Evolutionary conservation across 2,888 invertebrate genomes (phyloP), one percentile per base, ranked within the genome.

Genomic region (Tenthredo mesomela): DNA sequence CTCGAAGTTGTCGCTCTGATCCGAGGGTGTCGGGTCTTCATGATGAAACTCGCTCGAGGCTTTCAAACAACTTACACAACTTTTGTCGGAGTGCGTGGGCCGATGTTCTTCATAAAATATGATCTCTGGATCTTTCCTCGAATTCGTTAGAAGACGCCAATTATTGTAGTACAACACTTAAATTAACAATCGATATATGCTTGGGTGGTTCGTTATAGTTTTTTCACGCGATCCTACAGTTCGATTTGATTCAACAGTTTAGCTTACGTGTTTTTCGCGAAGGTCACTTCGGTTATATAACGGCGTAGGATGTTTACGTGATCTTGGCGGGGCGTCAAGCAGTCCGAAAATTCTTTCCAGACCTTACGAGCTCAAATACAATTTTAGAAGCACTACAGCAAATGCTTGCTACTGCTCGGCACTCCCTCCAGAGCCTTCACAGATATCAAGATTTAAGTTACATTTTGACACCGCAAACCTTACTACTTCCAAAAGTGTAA

Each of bases 1-100:
- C 70, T 65, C 67, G 65, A 86, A 70, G 87, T 86, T 73, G 86
- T 87, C 40, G 87, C 87, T 58, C 87, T 87, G 50, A 90, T 87
- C 54, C 88, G 85, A 37, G 89, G 89, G 67, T 88, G 87, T 25
- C 86, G 86, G 50, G 84, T 84, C 71, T 85, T 86, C 82, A 82
- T 82, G 82, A 82, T n/a, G 67, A 50, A 82, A 80, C 80, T 80
- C 21, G 61, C 25, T 61, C 37, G 10, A 61, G 6, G 80, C 21
- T 80, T 40, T 61, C 12, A 12, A 21, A 58, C 29, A 37, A 50
- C 61, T 77, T 40, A 80, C 61, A 40, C 40, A 80, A 61, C 25
- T 58, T 40, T 33, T 40, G n/a, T 61, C 21, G 21, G 0, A n/a
- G 7, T 12, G 12, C 61, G 80, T 80, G 40, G 80, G 80, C 80